Percentiles rank a stretch among this genome's conserved stretches.
phyloP scores from a whole-genome alignment of 2,113 vertebrate genomes.

The Protobothrops flavoviridis region DNA sequence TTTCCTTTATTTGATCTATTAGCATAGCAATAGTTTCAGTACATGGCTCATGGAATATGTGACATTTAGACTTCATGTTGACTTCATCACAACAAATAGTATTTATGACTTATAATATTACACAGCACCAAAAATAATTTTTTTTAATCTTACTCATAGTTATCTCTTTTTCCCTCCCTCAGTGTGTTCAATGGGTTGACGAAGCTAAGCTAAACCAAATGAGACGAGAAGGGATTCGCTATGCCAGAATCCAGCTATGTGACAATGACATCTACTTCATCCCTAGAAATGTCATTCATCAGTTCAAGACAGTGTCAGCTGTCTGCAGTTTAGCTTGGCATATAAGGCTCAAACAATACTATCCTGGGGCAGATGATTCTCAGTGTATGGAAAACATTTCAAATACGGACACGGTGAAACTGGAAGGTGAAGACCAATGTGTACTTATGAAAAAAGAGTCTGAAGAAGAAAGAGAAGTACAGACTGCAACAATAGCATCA shows the following conservation, averaged over 20 bases:
- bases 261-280: slow-evolving; percentile 99
- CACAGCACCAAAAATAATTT: not conserved
- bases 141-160: slow-evolving; percentile 3
- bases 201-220: slow-evolving; percentile 99
- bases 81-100: not conserved
- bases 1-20: not conserved
- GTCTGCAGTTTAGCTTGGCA: slow-evolving; percentile 99
- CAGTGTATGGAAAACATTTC: slow-evolving; percentile 64
- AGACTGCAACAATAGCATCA: slow-evolving; percentile 63
- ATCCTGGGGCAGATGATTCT: slow-evolving; percentile 71
- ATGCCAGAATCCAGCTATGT: slow-evolving; percentile 89
- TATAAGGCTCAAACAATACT: slow-evolving; percentile 92
- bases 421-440: slow-evolving; percentile 68
- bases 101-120: not conserved
- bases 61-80: not conserved
- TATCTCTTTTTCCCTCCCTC: slow-evolving; percentile 55
- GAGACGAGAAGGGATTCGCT: slow-evolving; percentile 93
- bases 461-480: slow-evolving; percentile 76
- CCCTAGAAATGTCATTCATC: slow-evolving; percentile 97
- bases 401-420: slow-evolving; percentile 66
- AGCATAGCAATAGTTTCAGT: not conserved
- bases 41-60: not conserved
- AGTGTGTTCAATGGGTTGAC: slow-evolving; percentile 99
- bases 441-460: slow-evolving; percentile 72
- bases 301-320: slow-evolving; percentile 97